phyloP scores from a whole-genome alignment of 2,888 invertebrate species.

The Epistrophe eligans region DNA sequence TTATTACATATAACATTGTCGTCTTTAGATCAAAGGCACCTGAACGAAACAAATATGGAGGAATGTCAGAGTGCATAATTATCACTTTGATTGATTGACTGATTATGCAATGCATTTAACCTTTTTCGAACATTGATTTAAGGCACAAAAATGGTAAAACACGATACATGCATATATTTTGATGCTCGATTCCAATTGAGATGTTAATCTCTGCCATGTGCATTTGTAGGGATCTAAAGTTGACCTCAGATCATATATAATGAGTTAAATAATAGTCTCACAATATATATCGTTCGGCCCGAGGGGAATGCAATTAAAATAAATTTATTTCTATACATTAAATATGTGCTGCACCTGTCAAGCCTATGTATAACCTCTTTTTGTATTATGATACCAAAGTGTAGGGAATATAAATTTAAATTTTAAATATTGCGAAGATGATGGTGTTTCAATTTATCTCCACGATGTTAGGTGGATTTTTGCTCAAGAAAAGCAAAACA shows the following conservation, averaged over 20 bases:
- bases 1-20: background rate
- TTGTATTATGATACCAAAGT: background rate
- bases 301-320: conserved; percentile 39
- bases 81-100: conserved; percentile 64
- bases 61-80: conserved; percentile 57
- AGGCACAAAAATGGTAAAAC: conserved; percentile 42
- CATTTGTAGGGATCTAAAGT: background rate
- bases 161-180: conserved; percentile 6
- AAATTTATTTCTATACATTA: conserved; percentile 2
- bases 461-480: background rate
- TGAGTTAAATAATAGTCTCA: conserved; percentile 5
- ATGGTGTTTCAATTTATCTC: background rate
- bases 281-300: background rate
- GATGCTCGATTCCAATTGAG: conserved; percentile 58
- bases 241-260: conserved; percentile 39
- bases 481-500: background rate
- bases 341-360: conserved; percentile 16
- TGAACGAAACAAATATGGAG: conserved; percentile 11
- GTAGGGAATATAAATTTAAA: conserved; percentile 11
- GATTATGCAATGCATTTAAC: conserved; percentile 58
- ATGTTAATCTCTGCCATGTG: conserved; percentile 37
- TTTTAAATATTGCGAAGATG: conserved; percentile 15
- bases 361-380: conserved; percentile 2
- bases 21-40: conserved; percentile 21
- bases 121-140: conserved; percentile 42